Evolutionary conservation across 2,113 vertebrate species (phyloP).

Genomic region (Delphinapterus leucas): DNA sequence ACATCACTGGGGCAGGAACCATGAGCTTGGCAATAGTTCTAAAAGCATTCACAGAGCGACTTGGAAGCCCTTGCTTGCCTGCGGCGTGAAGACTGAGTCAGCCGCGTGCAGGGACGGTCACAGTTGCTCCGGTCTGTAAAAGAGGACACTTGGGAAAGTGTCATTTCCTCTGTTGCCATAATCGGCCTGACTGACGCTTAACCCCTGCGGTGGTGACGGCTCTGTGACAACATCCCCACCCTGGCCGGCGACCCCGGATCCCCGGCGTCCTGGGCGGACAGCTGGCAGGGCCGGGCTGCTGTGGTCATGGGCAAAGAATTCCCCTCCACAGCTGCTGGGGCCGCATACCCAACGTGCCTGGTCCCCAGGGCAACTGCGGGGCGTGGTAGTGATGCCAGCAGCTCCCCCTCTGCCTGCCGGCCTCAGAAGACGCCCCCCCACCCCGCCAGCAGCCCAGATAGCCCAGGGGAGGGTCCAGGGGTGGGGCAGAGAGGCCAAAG

Average conservation of each 20-base stretch:
- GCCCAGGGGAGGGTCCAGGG: neutral
- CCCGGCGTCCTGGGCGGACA: neutral
- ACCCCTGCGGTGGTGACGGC: neutral
- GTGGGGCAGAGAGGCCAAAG: too few relatives aligned
- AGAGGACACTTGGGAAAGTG: neutral
- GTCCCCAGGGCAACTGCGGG: slow-evolving; percentile 2
- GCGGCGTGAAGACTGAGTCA: neutral
- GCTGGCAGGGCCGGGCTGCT: slow-evolving; percentile 13
- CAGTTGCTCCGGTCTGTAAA: neutral
- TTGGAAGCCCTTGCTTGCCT: neutral
- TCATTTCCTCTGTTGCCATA: slow-evolving; percentile 43
- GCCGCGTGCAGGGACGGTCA: neutral
- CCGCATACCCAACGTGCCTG: slow-evolving; percentile 33
- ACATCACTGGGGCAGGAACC: fast-evolving
- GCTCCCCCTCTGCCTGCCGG: neutral
- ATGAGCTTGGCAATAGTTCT: neutral
- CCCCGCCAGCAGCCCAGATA: neutral
- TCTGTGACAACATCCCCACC: slow-evolving; percentile 14
- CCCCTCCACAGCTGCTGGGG: slow-evolving; percentile 56
- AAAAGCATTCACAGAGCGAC: neutral
- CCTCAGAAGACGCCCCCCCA: too few relatives aligned
- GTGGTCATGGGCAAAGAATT: slow-evolving; percentile 52
- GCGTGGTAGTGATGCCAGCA: neutral
- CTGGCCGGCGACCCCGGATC: neutral
- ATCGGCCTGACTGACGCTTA: neutral